phyloP scores from a whole-genome alignment of 2,888 invertebrate genomes.

The Drosophila anomelani region DNA sequence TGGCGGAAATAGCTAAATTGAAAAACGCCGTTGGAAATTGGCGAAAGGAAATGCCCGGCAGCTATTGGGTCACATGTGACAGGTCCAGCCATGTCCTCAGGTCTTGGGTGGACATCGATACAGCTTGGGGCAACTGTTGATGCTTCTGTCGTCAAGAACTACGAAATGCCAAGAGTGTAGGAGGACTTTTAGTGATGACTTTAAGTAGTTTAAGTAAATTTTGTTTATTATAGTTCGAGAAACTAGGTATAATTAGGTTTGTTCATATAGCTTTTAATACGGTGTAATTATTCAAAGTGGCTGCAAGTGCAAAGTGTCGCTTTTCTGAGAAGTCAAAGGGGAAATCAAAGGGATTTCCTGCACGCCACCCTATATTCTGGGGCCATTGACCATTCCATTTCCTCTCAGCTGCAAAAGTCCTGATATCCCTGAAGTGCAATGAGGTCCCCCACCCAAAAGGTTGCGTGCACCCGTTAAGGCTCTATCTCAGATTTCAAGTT shows the following conservation, averaged over 20 bases:
- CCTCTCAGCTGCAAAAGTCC: conserved; percentile 5
- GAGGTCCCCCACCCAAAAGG: neutral
- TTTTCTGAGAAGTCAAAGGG: neutral
- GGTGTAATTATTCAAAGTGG: neutral
- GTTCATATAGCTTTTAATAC: neutral
- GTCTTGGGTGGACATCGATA: conserved; percentile 26
- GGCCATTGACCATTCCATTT: neutral
- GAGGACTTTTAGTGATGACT: too few species aligned
- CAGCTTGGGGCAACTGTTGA: conserved; percentile 52
- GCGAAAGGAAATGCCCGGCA: conserved; percentile 40
- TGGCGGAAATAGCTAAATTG: conserved; percentile 74
- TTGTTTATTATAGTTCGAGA: neutral
- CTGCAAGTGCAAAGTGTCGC: too few species aligned
- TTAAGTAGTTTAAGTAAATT: neutral
- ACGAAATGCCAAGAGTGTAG: neutral
- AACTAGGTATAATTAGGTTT: neutral
- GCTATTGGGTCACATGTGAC: conserved; percentile 52
- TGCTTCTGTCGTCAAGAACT: conserved; percentile 32
- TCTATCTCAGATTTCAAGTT: neutral
- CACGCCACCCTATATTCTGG: neutral
- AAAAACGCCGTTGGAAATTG: conserved; percentile 72
- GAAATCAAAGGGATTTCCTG: conserved; percentile 11
- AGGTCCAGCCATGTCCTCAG: conserved; percentile 25
- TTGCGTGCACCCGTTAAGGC: neutral
- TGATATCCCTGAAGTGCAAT: conserved; percentile 11